A percentile compares a stretch with the other conserved stretches of the same genome.
phyloP scores from a whole-genome alignment of 1,140 invertebrate genomes.

The Chironomus striatipennis region DNA sequence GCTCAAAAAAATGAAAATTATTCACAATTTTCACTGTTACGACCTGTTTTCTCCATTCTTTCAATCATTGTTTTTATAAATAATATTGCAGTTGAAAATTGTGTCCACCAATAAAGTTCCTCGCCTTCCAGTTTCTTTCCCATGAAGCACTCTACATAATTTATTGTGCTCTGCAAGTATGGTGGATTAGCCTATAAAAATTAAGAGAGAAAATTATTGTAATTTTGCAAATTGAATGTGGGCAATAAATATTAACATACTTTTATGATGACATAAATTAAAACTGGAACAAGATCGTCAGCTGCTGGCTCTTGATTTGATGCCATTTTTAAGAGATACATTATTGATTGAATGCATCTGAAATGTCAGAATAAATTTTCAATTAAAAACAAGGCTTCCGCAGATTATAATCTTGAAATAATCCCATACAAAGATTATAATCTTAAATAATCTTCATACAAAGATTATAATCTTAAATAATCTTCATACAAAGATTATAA shows the following conservation, averaged over 20 bases:
- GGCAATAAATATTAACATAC: constrained; percentile 41
- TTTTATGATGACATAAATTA: constrained; percentile 95
- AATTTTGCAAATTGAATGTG: constrained; percentile 18
- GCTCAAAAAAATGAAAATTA: neutral
- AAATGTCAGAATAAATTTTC: too few species aligned
- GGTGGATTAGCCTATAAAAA: constrained; percentile 84
- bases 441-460: too few species aligned
- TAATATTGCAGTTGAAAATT: constrained; percentile 92
- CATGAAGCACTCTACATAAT: constrained; percentile 92
- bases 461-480: too few species aligned
- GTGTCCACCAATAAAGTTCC: constrained; percentile 97
- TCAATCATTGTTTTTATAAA: constrained; percentile 91
- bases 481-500: too few species aligned
- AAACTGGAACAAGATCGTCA: constrained; percentile 93
- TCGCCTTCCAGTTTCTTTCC: constrained; percentile 76
- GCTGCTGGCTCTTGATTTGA: constrained; percentile 78
- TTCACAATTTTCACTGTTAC: neutral
- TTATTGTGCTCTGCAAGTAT: constrained; percentile 88
- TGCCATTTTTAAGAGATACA: constrained; percentile 82
- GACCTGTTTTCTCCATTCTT: constrained; percentile 19
- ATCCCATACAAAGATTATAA: too few species aligned
- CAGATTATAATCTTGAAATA: too few species aligned
- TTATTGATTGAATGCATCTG: constrained; percentile 84
- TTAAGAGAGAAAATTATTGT: constrained; percentile 27
- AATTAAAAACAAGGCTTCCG: too few species aligned